Base-by-base conservation (phyloP, 2,113 vertebrate species). In the Salminus brasiliensis region DNA sequence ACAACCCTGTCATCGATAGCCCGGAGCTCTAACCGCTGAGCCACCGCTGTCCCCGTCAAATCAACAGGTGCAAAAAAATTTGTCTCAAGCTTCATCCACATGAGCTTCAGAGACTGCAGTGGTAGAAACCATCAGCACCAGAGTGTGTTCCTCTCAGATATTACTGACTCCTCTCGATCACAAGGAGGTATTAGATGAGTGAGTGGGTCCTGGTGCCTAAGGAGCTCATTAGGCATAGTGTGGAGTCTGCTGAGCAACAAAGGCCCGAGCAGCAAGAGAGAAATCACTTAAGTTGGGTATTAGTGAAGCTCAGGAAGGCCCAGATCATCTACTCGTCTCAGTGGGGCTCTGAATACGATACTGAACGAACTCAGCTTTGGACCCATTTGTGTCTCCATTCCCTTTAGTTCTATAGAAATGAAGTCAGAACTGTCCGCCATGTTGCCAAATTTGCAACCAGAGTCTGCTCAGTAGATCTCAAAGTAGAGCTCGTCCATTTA, bases 161-260 rank as follows among this genome's bases (percentile, higher is more conserved):
- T 30, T 30, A 30, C 4, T 13, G 29, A 30, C 59, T 32, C 3
- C 30, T 63, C 47, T 52, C 47, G 15, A 63, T 63, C 59, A 34
- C 30, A 63, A 34, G 30, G 60, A 63, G 30, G 60, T n/a, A 52
- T 52, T 52, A 63, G 29, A 18, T 8, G 60, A 8, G 18, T 18
- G 18, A 30, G 18, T 63, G 60, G 60, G 32, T 29, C 32, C 60
- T 21, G 60, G 5, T 8, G 30, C 60, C 60, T 21, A 3, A 34
- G 30, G 60, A 34, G 60, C 60, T 63, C 60, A 34, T 63, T 34
- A 63, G 60, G 30, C 30, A 8, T 2, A 15, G 60, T 63, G 60
- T 63, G 60, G 60, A 63, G 30, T 63, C 60, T 16, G 60, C 62
- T 66, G 62, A 66, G 62, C 32, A 66, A 39, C 32, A 66, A 65